These are phyloP conservation scores for Catharus fuscescens DNA, from an alignment of 2,113 vertebrate species.

Conservation along the genomic window DNA sequence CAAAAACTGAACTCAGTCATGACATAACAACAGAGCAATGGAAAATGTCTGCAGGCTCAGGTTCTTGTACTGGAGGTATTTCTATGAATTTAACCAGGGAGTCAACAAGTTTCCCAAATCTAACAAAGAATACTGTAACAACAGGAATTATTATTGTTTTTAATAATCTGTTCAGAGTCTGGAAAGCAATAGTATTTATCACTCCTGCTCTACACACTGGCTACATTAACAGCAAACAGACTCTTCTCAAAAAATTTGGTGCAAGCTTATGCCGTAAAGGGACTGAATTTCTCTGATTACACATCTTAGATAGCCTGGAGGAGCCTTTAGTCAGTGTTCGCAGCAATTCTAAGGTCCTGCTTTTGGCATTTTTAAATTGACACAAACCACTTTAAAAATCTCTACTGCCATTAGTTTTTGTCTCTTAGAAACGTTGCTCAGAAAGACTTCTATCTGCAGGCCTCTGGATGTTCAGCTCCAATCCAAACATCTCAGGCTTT, in stretches of 20 bases:
- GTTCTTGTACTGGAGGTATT: constrained; percentile 13
- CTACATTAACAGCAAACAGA: neutral
- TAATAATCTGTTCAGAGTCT: neutral
- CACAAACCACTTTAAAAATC: neutral
- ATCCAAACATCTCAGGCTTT: neutral
- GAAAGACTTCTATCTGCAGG: neutral
- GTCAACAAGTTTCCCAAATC: neutral
- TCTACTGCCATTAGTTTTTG: neutral
- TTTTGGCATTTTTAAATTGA: neutral
- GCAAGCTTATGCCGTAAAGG: neutral
- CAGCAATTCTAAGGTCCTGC: neutral
- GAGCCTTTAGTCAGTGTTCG: neutral
- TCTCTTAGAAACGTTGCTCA: neutral
- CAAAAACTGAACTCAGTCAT: constrained; percentile 67
- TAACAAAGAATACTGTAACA: neutral
- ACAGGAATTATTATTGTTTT: neutral
- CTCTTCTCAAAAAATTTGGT: neutral
- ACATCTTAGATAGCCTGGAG: neutral
- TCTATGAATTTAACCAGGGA: constrained; percentile 36
- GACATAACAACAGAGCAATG: constrained; percentile 56
- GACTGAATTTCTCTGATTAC: neutral
- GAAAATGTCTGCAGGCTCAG: constrained; percentile 53
- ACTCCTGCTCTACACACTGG: neutral
- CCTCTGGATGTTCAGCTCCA: neutral
- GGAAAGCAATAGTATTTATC: neutral